Base-by-base conservation (phyloP, 2,888 invertebrate species). In the Tenthredo scrophulariae region DNA sequence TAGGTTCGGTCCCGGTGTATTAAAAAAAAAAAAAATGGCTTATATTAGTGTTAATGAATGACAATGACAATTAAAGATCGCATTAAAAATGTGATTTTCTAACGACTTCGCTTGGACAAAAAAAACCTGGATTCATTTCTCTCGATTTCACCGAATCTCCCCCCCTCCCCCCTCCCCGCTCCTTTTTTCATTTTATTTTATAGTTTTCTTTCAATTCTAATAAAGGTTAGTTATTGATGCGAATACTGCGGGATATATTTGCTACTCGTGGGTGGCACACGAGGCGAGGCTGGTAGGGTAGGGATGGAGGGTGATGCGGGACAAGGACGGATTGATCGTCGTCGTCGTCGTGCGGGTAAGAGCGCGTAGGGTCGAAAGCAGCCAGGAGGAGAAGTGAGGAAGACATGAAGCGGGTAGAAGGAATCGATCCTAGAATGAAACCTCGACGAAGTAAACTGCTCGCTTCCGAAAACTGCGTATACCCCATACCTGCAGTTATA, bases 251-350 rank as follows among this genome's bases (percentile, higher is more conserved):
- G 50, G 43, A 43, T 50, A 74, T 43, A 50, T 50, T 58, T 62
- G 15, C 58, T 33, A 22, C 79, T 58, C 22, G 58, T 37, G 79
- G 54, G 37, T 50, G 58, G 79, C 58, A 79, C 26, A 22, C 46
- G 46, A 77, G 50, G 33, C 72, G 72, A 50, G 33, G 50, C 18
- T 33, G 79, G 13, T 13, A 10, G 74, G 74, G 9, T 9, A 3
- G 22, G 43, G 43, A 3, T 13, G 50, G 75, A 40, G 75, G 50
- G 29, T 22, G 62, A 15, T 62, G 58, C 46, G 43, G 67, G 67
- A 83, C 67, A 83, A 83, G 67, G 82, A 83, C 26, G 82, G 67
- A 83, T 83, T 83, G 82, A 83, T 83, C 82, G 67, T 83, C 82
- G 67, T 83, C 29, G 65, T 77, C 26, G 77, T 29, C 18, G 70